Base-by-base conservation (phyloP, 2,888 invertebrate genomes). In the Acronicta leporina region DNA sequence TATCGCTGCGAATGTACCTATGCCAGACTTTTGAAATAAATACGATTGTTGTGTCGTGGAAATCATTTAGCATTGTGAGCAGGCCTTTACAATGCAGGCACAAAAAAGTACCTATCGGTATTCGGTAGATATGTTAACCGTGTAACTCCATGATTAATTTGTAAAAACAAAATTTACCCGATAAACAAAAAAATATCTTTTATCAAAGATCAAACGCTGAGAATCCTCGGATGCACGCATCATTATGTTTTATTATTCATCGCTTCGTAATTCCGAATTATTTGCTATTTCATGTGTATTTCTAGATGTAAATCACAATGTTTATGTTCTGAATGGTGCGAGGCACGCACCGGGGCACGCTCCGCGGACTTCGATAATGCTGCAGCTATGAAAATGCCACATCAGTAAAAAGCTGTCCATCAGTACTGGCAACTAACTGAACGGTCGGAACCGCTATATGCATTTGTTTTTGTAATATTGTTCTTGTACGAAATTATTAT, bases 281-380 rank as follows among this genome's bases (percentile, higher is more conserved):
- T 64, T 63, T 51, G 20, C 51, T 56, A 35, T 68, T 68, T 68
- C 54, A 48, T 42, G 51, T 35, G 47, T 69, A 53, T 61, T 61
- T 48, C 48, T 52, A 54, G 44, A 60, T 53, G 35, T 57, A 76
- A 63, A 76, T 72, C 59, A 55, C 45, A 52, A 38, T 59, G 72
- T 60, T 68, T 58, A 69, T 44, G 52, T 60, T 45, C 54, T 30
- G 27, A 43, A 45, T 30, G 43, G 65, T 45, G 40, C 11, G 49
- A 16, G 44, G 35, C 75, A 77, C 75, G 75, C 74, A 62, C 16
- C 45, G 40, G 2, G 14, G 16, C 41, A 53, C 57, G 58, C 52
- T 62, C 45, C 46, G 15, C 38, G 40, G 57, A 38, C 33, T 15
- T 47, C 52, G 20, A 41, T 46, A 25, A 55, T 45, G 43, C 48